Conservation (phyloP, 2,113 vertebrate species). For the Lasiurus cinereus region DNA sequence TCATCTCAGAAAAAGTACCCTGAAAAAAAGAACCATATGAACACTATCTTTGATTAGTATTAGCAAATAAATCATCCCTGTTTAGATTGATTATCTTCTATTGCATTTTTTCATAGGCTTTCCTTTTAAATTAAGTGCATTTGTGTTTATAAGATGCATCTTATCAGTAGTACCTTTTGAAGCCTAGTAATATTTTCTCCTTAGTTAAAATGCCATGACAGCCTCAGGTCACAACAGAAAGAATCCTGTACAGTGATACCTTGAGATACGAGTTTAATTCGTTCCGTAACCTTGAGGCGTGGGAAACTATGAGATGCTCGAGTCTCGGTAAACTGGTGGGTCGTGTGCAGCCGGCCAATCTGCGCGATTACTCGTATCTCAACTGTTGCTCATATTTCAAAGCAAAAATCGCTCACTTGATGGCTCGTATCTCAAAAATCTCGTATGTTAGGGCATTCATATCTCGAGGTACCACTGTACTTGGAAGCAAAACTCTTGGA, state of each 20-base stretch:
- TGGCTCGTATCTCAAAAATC: no score
- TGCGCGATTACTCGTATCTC: no score
- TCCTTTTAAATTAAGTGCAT: not conserved
- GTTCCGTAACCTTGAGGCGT: no score
- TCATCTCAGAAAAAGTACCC: not conserved
- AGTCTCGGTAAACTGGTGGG: no score
- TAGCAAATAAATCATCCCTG: conserved; percentile 2
- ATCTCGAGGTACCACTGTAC: no score
- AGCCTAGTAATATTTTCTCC: conserved; percentile 31
- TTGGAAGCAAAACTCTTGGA: not conserved
- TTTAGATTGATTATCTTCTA: conserved; percentile 8
- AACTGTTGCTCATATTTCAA: no score
- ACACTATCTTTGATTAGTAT: not conserved
- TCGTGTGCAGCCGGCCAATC: no score
- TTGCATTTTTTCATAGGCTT: not conserved
- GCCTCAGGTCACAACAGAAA: not conserved
- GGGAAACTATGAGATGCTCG: no score
- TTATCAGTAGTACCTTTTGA: not conserved
- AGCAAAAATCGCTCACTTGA: no score
- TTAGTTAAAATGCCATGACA: not conserved
- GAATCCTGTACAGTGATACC: not conserved
- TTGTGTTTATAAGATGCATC: not conserved
- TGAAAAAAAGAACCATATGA: not conserved
- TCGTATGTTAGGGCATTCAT: no score
- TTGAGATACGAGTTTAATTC: no score